Evolutionary conservation across 2,888 invertebrate genomes (phyloP).

Genomic region (Drosophila villosipedis): DNA sequence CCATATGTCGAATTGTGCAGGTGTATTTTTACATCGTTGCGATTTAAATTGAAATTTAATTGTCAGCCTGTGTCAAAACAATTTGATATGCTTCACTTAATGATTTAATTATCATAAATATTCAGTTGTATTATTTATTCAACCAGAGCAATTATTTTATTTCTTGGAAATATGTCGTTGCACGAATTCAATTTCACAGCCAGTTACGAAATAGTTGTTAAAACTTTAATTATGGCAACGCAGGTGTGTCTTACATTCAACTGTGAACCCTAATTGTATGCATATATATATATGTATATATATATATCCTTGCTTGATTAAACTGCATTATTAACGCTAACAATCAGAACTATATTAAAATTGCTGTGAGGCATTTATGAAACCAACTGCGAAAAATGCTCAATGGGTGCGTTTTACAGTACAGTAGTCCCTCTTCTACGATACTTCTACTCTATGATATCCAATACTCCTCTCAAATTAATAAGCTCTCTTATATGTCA

Average conservation of each 20-base stretch:
- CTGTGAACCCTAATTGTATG: neutral
- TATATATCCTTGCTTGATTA: neutral
- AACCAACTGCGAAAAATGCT: neutral
- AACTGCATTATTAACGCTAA: neutral
- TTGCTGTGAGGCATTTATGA: neutral
- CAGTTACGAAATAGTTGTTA: neutral
- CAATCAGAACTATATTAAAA: neutral
- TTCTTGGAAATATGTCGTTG: neutral
- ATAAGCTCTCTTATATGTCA: neutral
- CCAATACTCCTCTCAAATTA: neutral
- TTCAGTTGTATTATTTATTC: neutral
- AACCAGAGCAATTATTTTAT: neutral
- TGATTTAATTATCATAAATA: constrained; percentile 3
- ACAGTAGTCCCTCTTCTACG: neutral
- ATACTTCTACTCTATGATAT: neutral
- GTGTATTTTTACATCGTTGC: neutral
- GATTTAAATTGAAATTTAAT: neutral
- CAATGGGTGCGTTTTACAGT: neutral
- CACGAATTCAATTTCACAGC: neutral
- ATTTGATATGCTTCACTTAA: neutral
- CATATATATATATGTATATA: neutral
- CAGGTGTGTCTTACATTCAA: constrained; percentile 6
- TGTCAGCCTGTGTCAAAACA: neutral
- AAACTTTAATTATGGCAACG: constrained; percentile 6
- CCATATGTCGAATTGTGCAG: neutral